phyloP scores from a whole-genome alignment of 37 sponge, comb jelly and placozoan genomes.

The Hexactinellida sp. region DNA sequence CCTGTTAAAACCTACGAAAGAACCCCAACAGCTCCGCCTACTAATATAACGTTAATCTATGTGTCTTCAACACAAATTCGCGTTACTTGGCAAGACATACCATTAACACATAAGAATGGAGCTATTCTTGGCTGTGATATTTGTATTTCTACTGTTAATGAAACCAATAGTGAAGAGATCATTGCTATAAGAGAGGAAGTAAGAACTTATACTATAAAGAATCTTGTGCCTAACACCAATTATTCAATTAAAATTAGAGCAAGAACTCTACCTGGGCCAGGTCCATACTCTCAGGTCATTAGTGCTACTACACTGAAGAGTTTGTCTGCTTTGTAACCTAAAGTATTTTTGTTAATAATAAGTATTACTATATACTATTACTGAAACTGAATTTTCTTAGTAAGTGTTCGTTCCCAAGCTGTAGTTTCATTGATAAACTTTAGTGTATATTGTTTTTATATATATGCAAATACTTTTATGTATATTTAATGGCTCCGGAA shows the following conservation, averaged over 20 bases:
- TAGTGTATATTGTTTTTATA: too few species aligned
- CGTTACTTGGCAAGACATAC: neutral
- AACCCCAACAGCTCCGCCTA: neutral
- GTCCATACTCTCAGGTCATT: neutral
- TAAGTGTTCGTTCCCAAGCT: too few species aligned
- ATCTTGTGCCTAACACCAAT: neutral
- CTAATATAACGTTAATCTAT: neutral
- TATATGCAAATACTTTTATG: too few species aligned
- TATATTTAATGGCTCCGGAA: too few species aligned
- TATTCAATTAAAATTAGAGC: constrained; percentile 4
- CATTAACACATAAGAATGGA: neutral
- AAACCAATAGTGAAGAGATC: neutral
- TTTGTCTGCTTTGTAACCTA: neutral
- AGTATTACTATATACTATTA: too few species aligned
- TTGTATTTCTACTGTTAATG: neutral
- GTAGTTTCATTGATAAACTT: too few species aligned
- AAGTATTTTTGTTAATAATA: too few species aligned
- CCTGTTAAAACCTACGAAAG: neutral
- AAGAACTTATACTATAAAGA: neutral
- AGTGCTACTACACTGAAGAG: neutral
- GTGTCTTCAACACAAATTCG: neutral
- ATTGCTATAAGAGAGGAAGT: neutral
- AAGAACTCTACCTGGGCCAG: neutral
- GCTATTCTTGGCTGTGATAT: neutral
- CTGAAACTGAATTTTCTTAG: too few species aligned